These are phyloP conservation scores for Nephila pilipes DNA, from an alignment of 1,140 invertebrate species.

Conservation along the genomic window DNA sequence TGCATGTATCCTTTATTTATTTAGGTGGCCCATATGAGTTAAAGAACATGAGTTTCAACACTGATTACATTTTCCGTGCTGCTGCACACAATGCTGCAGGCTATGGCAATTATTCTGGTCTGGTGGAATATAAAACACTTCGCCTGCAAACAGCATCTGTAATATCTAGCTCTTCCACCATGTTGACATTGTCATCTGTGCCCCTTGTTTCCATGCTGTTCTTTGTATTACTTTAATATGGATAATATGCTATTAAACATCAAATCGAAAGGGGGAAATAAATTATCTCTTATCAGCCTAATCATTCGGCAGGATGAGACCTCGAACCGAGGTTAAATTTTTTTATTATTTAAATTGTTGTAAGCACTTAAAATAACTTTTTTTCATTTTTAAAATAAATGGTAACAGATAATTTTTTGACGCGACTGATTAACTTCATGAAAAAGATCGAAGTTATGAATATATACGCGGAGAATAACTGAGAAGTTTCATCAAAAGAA, in stretches of 20 bases:
- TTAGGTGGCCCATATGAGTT: constrained; percentile 77
- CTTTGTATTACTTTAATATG: constrained; percentile 29
- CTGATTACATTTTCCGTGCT: constrained; percentile 79
- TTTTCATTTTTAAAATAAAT: neutral
- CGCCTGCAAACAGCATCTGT: constrained; percentile 55
- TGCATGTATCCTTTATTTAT: neutral
- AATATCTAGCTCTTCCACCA: constrained; percentile 26
- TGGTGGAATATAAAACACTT: constrained; percentile 74
- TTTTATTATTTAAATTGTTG: neutral
- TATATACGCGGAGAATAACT: neutral
- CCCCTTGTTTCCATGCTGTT: neutral
- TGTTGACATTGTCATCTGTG: neutral
- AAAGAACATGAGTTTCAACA: constrained; percentile 78
- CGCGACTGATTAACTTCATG: neutral
- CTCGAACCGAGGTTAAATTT: neutral
- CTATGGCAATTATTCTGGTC: constrained; percentile 78
- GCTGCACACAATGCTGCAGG: constrained; percentile 79
- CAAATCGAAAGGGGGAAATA: neutral
- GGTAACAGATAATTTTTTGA: neutral
- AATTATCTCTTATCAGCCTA: neutral
- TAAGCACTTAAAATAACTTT: constrained; percentile 4
- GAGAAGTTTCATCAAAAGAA: neutral
- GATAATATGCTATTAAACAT: constrained; percentile 18
- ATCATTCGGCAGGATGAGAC: neutral
- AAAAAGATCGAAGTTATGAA: neutral